These are phyloP conservation scores for Sceloporus undulatus DNA, from an alignment of 2,113 vertebrate genomes.

Conservation along the genomic window DNA sequence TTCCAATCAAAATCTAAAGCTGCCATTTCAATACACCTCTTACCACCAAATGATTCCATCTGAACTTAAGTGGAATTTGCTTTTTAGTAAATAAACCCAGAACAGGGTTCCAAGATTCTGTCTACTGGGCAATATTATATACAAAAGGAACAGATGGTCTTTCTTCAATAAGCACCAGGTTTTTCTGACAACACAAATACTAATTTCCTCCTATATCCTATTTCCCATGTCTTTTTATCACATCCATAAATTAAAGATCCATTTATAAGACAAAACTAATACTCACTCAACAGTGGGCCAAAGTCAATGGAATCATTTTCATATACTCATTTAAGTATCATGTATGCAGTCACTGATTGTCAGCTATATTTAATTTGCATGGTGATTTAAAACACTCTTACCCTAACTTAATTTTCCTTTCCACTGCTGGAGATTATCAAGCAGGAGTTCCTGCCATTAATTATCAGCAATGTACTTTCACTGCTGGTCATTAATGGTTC, in stretches of 20 bases:
- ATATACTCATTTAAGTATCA: background rate
- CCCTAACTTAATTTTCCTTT: slow-evolving; percentile 13
- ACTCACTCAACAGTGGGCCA: background rate
- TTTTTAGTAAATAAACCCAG: background rate
- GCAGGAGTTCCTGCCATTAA: background rate
- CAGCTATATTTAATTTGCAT: slow-evolving; percentile 6
- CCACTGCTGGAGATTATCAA: background rate
- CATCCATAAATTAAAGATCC: background rate
- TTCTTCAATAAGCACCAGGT: background rate
- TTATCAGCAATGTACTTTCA: background rate
- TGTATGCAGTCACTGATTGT: background rate
- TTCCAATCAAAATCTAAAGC: background rate
- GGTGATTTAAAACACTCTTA: slow-evolving; percentile 15
- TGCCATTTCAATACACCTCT: background rate
- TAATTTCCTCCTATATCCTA: slow-evolving; percentile 23
- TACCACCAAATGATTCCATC: background rate
- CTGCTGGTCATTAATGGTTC: background rate
- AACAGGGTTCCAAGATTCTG: background rate
- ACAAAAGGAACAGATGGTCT: background rate
- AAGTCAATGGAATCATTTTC: slow-evolving; percentile 12
- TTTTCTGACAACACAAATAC: slow-evolving; percentile 35
- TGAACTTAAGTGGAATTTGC: background rate
- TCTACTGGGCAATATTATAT: background rate
- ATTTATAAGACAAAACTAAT: background rate
- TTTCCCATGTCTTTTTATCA: background rate